A percentile compares a stretch with the other conserved stretches of the same genome.
phyloP scores from a whole-genome alignment of 2,113 vertebrate species.

The Lepus timidus region DNA sequence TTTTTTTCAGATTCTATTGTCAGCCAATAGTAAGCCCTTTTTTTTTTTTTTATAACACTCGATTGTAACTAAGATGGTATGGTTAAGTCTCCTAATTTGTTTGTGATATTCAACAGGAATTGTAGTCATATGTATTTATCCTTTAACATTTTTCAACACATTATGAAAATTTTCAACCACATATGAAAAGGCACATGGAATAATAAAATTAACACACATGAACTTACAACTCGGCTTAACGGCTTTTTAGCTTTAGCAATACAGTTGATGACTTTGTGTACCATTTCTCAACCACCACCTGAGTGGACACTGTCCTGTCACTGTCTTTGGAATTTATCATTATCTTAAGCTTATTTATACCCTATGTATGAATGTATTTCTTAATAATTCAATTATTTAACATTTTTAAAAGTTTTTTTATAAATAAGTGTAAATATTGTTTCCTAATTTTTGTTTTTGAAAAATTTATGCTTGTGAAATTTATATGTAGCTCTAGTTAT shows the following conservation, averaged over 20 bases:
- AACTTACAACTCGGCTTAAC: not conserved
- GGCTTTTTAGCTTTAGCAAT: not conserved
- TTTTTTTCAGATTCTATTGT: not conserved
- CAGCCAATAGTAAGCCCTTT: not conserved
- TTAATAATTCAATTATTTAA: not conserved
- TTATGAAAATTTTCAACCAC: not conserved
- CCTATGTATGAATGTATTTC: not conserved
- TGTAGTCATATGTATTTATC: not conserved
- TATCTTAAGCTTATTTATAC: not conserved
- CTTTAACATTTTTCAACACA: slow-evolving; percentile 6
- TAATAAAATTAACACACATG: not conserved
- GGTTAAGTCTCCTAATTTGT: not conserved
- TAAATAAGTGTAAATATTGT: not conserved
- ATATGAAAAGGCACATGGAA: not conserved
- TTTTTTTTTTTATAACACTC: not conserved
- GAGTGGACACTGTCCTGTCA: not conserved
- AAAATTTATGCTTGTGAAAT: not conserved
- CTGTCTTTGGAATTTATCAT: not conserved
- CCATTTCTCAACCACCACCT: not conserved
- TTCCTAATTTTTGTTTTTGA: not conserved
- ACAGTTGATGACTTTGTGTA: not conserved
- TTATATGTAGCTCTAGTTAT: not conserved
- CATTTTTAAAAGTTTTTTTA: not conserved
- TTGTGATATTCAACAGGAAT: slow-evolving; percentile 6
- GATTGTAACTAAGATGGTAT: not conserved